Conservation (phyloP, 1,140 invertebrate species). For the Amphibalanus amphitrite region DNA sequence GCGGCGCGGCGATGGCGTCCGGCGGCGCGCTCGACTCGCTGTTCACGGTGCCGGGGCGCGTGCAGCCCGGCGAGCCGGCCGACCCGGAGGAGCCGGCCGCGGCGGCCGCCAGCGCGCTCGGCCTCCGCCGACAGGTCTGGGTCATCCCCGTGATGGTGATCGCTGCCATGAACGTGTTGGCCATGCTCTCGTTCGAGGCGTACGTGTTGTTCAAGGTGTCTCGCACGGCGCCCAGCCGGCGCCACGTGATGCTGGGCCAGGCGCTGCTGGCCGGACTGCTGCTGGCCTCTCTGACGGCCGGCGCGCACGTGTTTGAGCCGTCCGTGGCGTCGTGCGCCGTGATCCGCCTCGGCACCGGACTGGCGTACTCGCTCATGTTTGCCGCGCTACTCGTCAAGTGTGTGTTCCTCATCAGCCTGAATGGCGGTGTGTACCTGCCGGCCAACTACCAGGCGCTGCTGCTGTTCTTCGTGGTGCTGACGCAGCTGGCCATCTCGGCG, state of each 20-base stretch:
- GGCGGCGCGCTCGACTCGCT: background rate
- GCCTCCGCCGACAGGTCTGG: conserved; percentile 56
- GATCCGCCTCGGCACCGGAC: conserved; percentile 63
- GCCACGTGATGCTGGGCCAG: conserved; percentile 79
- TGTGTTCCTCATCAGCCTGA: conserved; percentile 76
- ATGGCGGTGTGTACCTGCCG: conserved; percentile 79
- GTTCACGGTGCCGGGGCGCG: background rate
- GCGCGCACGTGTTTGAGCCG: conserved; percentile 58
- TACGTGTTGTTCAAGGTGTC: conserved; percentile 77
- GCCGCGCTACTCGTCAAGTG: conserved; percentile 82
- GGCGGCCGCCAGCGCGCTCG: background rate
- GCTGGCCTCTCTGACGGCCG: conserved; percentile 56
- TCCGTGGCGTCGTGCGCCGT: conserved; percentile 62
- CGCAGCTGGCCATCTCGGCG: conserved; percentile 66
- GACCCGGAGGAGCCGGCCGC: no score
- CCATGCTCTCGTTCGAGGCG: conserved; percentile 66
- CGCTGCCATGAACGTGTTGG: conserved; percentile 54
- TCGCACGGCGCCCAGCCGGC: conserved; percentile 57
- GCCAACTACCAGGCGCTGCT: conserved; percentile 74
- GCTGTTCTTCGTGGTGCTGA: conserved; percentile 60
- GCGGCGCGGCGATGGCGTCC: background rate
- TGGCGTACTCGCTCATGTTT: conserved; percentile 75
- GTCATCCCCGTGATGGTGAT: conserved; percentile 63
- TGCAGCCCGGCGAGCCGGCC: background rate
- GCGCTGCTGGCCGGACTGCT: conserved; percentile 74